These are phyloP conservation scores for Nibea coibor DNA, from an alignment of 2,113 vertebrate genomes.

Conservation along the genomic window DNA sequence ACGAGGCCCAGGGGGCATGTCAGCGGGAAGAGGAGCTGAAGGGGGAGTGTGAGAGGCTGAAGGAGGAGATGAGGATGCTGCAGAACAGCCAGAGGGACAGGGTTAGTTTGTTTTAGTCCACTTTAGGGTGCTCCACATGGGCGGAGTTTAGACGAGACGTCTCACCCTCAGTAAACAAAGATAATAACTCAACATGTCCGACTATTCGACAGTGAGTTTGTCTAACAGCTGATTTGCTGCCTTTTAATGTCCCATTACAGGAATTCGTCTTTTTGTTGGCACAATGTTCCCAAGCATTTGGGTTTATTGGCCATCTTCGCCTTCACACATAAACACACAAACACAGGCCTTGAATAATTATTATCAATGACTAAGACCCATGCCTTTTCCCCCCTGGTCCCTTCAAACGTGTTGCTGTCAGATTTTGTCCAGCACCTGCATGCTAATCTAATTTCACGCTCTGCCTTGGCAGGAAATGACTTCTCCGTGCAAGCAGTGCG, in stretches of 20 bases:
- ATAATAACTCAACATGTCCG: not conserved
- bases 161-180: not conserved
- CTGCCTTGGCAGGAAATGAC: conserved; percentile 87
- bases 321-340: not conserved
- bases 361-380: not conserved
- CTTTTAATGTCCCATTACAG: not conserved
- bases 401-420: conserved; percentile 44
- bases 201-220: not conserved
- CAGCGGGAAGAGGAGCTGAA: conserved; percentile 93
- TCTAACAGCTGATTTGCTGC: not conserved
- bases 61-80: conserved; percentile 91
- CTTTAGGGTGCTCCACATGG: not conserved
- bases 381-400: not conserved
- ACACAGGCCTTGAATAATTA: not conserved
- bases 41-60: conserved; percentile 89
- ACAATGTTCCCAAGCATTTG: not conserved
- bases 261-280: not conserved
- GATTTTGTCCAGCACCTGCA: conserved; percentile 66
- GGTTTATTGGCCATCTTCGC: not conserved
- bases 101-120: conserved; percentile 76
- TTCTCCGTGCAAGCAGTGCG: conserved; percentile 91
- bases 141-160: not conserved
- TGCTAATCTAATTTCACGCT: conserved; percentile 77
- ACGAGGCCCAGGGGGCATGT: conserved; percentile 91
- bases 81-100: conserved; percentile 90